Conservation (phyloP, 2,797 vertebrate species). For the Sebastes nivosus region DNA sequence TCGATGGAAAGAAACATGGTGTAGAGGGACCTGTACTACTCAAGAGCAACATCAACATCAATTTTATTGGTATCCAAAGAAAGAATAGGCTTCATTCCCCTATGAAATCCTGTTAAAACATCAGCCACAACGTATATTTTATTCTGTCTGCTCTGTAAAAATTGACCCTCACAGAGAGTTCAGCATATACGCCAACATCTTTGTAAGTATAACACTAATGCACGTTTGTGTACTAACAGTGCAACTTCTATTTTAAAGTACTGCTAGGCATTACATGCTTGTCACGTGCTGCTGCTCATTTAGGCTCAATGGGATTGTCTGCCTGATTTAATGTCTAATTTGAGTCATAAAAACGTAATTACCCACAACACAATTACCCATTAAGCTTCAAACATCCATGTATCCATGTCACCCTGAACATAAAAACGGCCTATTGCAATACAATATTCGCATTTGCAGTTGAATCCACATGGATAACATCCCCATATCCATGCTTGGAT, state of each 20-base stretch:
- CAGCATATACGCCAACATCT: not conserved
- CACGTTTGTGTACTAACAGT: not conserved
- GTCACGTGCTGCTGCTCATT: conserved; percentile 25
- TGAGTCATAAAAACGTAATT: conserved; percentile 39
- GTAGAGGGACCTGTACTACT: not conserved
- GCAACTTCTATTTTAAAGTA: not conserved
- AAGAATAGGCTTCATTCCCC: not conserved
- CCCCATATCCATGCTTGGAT: not conserved
- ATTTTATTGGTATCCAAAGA: not conserved
- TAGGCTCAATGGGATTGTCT: conserved; percentile 5
- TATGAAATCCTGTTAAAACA: not conserved
- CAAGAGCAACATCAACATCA: not conserved
- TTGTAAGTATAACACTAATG: not conserved
- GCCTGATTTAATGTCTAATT: conserved; percentile 25
- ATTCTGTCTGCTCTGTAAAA: not conserved
- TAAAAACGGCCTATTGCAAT: conserved; percentile 6
- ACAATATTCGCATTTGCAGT: not conserved
- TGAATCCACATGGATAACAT: not conserved
- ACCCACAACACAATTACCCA: conserved; percentile 30
- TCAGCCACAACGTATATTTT: not conserved
- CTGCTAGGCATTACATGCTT: conserved; percentile 11
- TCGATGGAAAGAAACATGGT: not conserved
- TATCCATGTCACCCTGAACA: conserved; percentile 18
- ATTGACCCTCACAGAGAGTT: not conserved
- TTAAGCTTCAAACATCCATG: conserved; percentile 29